Evolutionary conservation across 2,797 vertebrate genomes (phyloP).

Genomic region (Nannoperca obscura): DNA sequence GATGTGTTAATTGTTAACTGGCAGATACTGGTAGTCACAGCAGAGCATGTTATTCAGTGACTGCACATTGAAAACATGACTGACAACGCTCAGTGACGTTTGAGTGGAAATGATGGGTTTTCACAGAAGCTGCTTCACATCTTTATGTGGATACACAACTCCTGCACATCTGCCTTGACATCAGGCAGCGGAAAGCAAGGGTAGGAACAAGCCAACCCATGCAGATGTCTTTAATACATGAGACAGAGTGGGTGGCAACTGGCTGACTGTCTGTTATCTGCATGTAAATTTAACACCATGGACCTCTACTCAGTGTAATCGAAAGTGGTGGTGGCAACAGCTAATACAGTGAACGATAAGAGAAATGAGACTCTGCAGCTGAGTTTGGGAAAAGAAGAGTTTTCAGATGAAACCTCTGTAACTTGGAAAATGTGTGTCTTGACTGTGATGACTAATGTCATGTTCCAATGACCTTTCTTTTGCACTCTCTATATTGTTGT

Average conservation of each 20-base stretch:
- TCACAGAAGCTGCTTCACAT: background rate
- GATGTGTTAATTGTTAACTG: background rate
- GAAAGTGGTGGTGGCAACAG: constrained; percentile 56
- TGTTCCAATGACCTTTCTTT: constrained; percentile 57
- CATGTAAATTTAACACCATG: constrained; percentile 22
- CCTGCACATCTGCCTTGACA: background rate
- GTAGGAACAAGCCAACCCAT: constrained; percentile 29
- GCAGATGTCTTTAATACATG: constrained; percentile 32
- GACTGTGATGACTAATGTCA: constrained; percentile 51
- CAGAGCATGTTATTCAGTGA: background rate
- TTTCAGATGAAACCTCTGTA: constrained; percentile 32
- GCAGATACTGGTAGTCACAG: background rate
- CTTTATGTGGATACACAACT: background rate
- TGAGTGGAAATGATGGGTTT: constrained; percentile 19
- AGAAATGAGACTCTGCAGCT: constrained; percentile 15
- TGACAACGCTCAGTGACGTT: background rate
- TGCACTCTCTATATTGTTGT: background rate
- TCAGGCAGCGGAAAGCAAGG: constrained; percentile 47
- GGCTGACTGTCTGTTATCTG: constrained; percentile 16
- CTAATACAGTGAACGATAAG: constrained; percentile 19
- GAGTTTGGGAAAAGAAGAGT: constrained; percentile 45
- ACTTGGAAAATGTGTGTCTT: constrained; percentile 58
- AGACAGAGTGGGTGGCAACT: constrained; percentile 54
- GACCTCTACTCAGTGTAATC: constrained; percentile 30
- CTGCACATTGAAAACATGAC: background rate